Conservation (phyloP, 2,888 invertebrate genomes). For the Vandiemenella viatica region DNA sequence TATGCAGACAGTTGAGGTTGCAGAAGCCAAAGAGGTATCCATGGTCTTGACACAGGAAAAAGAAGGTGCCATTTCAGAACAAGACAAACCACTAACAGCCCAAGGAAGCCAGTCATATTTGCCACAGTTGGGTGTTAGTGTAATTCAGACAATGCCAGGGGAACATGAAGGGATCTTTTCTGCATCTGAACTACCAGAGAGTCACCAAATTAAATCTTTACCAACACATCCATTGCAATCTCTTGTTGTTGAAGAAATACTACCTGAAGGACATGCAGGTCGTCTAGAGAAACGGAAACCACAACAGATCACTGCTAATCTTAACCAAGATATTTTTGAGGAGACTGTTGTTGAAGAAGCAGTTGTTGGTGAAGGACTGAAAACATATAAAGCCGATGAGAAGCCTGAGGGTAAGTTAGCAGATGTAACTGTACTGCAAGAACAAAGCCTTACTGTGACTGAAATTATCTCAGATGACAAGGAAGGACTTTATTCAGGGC, state of each 20-base stretch:
- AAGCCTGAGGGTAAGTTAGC: conserved; percentile 30
- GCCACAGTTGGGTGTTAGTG: conserved; percentile 42
- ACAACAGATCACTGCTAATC: conserved; percentile 30
- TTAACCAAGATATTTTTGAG: conserved; percentile 28
- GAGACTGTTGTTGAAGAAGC: conserved; percentile 38
- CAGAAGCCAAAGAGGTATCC: conserved; percentile 46
- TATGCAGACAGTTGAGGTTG: conserved; percentile 37
- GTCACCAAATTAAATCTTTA: conserved; percentile 33
- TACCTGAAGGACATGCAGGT: conserved; percentile 30
- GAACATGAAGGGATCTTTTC: conserved; percentile 48
- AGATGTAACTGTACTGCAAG: conserved; percentile 27
- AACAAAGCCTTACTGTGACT: conserved; percentile 33
- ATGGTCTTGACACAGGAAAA: conserved; percentile 47
- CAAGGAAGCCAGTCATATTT: conserved; percentile 34
- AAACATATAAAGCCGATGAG: conserved; percentile 27
- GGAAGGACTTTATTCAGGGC: conserved; percentile 30
- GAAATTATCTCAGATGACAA: conserved; percentile 35
- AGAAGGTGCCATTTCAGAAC: conserved; percentile 33
- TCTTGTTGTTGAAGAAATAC: conserved; percentile 32
- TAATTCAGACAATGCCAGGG: conserved; percentile 43
- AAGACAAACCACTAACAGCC: conserved; percentile 26
- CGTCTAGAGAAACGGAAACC: conserved; percentile 29
- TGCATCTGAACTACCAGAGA: conserved; percentile 36
- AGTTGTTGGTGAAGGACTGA: conserved; percentile 38
- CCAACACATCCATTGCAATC: conserved; percentile 37